phyloP scores from a whole-genome alignment of 2,888 invertebrate species.

The Girardia tigrina region DNA sequence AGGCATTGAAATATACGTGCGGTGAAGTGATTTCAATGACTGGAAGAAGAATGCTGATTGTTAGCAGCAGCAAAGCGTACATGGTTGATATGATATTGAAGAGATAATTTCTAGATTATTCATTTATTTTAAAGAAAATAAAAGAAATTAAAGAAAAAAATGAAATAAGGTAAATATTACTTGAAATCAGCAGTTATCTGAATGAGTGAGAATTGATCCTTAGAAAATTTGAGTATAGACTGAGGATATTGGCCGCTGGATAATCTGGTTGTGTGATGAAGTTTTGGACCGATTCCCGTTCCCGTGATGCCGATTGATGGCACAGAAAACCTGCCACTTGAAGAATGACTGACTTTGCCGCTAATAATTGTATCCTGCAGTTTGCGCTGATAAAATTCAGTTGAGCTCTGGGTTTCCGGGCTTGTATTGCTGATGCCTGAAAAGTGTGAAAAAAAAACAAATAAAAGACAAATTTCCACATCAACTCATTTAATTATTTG shows the following conservation, averaged over 20 bases:
- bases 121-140: not conserved
- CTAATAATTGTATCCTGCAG: conserved; percentile 24
- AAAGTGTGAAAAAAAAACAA: conserved; percentile 13
- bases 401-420: conserved; percentile 37
- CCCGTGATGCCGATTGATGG: conserved; percentile 11
- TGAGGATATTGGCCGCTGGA: conserved; percentile 26
- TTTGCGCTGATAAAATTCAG: conserved; percentile 35
- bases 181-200: conserved; percentile 33
- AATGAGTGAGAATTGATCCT: conserved; percentile 29
- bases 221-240: conserved; percentile 32
- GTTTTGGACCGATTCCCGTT: conserved; percentile 19
- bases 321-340: not conserved
- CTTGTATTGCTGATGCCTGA: conserved; percentile 37
- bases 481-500: not conserved
- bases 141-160: conserved; percentile 2
- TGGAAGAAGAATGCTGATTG: conserved; percentile 29
- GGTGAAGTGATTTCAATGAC: conserved; percentile 31
- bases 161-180: not conserved
- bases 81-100: conserved; percentile 34
- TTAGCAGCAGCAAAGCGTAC: conserved; percentile 33
- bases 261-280: conserved; percentile 1
- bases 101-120: conserved; percentile 31
- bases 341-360: conserved; percentile 11
- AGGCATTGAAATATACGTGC: conserved; percentile 30
- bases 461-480: conserved; percentile 9